A percentile compares a stretch with the other conserved stretches of the same genome.
These are phyloP conservation scores for Rhinoraja longicauda DNA, from an alignment of 2,797 vertebrate species.

Conservation along the genomic window DNA sequence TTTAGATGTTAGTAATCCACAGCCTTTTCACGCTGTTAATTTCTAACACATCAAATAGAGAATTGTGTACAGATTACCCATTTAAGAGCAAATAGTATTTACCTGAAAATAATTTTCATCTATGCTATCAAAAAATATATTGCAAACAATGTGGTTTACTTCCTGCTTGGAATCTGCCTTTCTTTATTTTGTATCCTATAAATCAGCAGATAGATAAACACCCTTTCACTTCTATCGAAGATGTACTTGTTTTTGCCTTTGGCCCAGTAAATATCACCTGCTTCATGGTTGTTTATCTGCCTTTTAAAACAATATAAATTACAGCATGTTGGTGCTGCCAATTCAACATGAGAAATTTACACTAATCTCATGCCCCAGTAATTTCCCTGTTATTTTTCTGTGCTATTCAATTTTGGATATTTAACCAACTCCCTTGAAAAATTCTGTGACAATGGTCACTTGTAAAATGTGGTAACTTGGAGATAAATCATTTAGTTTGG, in stretches of 20 bases:
- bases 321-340: not conserved
- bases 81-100: not conserved
- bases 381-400: not conserved
- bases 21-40: constrained; percentile 10
- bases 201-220: not conserved
- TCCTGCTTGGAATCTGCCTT: not conserved
- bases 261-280: not conserved
- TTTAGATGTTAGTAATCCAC: not conserved
- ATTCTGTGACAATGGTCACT: not conserved
- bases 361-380: not conserved
- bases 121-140: not conserved
- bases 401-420: not conserved
- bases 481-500: not conserved
- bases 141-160: not conserved
- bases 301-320: not conserved
- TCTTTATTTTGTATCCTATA: not conserved
- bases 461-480: not conserved
- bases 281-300: not conserved
- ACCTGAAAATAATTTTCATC: not conserved
- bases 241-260: not conserved
- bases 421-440: not conserved
- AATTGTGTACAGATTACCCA: not conserved
- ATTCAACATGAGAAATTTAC: not conserved
- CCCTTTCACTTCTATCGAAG: not conserved
- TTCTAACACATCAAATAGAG: constrained; percentile 3